Evolutionary conservation across 2,113 vertebrate genomes (phyloP), one percentile per base, ranked within the genome.

Genomic region (Clinocottus analis): DNA sequence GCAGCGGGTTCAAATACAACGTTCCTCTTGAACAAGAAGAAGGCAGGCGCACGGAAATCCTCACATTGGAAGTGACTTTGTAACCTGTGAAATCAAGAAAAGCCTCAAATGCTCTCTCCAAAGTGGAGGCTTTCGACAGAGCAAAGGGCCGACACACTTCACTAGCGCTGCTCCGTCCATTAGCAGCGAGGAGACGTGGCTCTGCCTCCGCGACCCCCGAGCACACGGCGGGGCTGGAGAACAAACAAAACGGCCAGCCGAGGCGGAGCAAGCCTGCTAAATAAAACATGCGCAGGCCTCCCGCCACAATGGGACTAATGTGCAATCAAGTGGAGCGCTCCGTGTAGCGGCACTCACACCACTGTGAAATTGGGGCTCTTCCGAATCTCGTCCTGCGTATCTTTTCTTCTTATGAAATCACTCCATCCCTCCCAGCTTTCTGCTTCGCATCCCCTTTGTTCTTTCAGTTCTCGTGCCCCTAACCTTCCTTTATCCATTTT

Each of bases 281-380:
- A 92, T 90, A 89, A 92, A 90, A 89, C 83, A 90, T 82, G 80
- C 3, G 59, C 75, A 35, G 65, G 58, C 47, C 7, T 49, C 21
- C 67, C 60, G 11, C 51, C 47, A 74, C 86, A 87, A 81, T 41
- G 33, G 75, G 47, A 63, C 85, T 83, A 75, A 83, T 27, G 86
- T 14, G 64, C 81, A 83, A 84, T 87, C 86, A 79, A 85, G 83
- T 68, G 83, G 53, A 87, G 83, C 68, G 43, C 82, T 69, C 37
- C 77, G 79, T 45, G 75, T 67, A 62, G 79, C 56, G 19, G 72
- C 79, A 85, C 72, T 67, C 79, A 68, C 79, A 39, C 76, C 72
- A 35, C 87, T 84, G 85, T 87, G 82, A 88, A 90, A 92, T 82
- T 77, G 79, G 81, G 81, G 84, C 87, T 82, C 76, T 67, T 71